These are phyloP conservation scores for Drosophila ogumai DNA, from an alignment of 1,140 invertebrate species.

Conservation along the genomic window DNA sequence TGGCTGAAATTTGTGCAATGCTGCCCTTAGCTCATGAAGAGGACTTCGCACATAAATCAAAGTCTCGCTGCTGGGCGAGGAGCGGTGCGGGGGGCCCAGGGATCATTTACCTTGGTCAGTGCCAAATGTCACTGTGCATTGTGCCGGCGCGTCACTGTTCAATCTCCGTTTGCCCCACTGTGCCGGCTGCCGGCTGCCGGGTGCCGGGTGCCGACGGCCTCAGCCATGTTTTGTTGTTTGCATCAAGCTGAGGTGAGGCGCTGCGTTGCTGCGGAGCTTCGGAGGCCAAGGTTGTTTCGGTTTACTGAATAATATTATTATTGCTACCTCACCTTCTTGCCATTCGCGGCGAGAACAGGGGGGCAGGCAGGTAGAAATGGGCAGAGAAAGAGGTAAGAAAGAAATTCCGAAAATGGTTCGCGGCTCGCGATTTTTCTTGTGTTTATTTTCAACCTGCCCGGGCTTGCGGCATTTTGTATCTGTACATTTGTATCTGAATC, in stretches of 20 bases:
- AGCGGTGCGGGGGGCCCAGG: neutral
- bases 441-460: constrained; percentile 61
- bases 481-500: constrained; percentile 43
- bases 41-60: constrained; percentile 77
- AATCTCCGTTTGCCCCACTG: constrained; percentile 58
- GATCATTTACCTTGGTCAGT: constrained; percentile 54
- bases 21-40: constrained; percentile 49
- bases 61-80: constrained; percentile 13
- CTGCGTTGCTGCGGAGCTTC: constrained; percentile 25
- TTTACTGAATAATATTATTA: constrained; percentile 54
- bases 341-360: constrained; percentile 29
- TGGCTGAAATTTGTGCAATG: constrained; percentile 62
- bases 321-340: constrained; percentile 31
- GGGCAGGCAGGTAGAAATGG: constrained; percentile 56
- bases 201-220: constrained; percentile 17
- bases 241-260: constrained; percentile 7
- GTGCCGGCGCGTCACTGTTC: constrained; percentile 28
- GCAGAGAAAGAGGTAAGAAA: constrained; percentile 32
- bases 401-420: constrained; percentile 67
- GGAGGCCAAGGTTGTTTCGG: constrained; percentile 72
- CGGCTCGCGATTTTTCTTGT: constrained; percentile 20
- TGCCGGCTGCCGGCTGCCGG: constrained; percentile 26
- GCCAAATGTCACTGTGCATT: constrained; percentile 45
- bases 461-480: constrained; percentile 74
- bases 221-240: constrained; percentile 57